Percentiles rank a stretch among this genome's conserved stretches.
Evolutionary conservation across 1,140 invertebrate species (phyloP).

Genomic region (Anastrepha ludens): DNA sequence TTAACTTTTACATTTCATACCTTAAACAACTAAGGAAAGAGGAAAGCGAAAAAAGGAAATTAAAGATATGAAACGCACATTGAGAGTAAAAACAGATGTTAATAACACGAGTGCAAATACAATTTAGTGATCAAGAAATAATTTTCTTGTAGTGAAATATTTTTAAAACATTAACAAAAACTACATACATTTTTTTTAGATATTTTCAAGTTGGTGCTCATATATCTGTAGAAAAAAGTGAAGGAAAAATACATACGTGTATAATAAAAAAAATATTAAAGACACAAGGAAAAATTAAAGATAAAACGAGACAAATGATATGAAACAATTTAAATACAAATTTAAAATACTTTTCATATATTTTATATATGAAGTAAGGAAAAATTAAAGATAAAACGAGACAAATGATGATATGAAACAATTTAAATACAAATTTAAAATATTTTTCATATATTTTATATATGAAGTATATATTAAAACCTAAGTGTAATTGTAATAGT

Average conservation of each 20-base stretch:
- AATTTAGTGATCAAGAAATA: background rate
- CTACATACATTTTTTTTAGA: too few relatives aligned
- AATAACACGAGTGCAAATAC: background rate
- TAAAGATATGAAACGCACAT: background rate
- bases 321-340: background rate
- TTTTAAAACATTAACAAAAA: too few relatives aligned
- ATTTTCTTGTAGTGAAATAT: too few relatives aligned
- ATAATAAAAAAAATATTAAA: background rate
- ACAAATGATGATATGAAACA: background rate
- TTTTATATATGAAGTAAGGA: background rate
- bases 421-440: background rate
- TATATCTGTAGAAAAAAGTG: too few relatives aligned
- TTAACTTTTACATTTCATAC: constrained; percentile 36
- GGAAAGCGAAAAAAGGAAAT: background rate
- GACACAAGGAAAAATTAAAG: background rate
- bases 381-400: too few relatives aligned
- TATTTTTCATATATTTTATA: background rate
- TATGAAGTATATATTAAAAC: background rate
- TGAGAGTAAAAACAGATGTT: too few relatives aligned
- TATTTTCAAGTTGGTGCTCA: too few relatives aligned
- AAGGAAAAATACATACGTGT: too few relatives aligned
- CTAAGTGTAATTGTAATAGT: background rate
- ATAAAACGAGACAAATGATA: background rate
- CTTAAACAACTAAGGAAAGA: background rate
- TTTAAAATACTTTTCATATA: background rate